Evolutionary conservation across 2,888 invertebrate species (phyloP), one percentile per base, ranked within the genome.

Genomic region (Papilio protenor): DNA sequence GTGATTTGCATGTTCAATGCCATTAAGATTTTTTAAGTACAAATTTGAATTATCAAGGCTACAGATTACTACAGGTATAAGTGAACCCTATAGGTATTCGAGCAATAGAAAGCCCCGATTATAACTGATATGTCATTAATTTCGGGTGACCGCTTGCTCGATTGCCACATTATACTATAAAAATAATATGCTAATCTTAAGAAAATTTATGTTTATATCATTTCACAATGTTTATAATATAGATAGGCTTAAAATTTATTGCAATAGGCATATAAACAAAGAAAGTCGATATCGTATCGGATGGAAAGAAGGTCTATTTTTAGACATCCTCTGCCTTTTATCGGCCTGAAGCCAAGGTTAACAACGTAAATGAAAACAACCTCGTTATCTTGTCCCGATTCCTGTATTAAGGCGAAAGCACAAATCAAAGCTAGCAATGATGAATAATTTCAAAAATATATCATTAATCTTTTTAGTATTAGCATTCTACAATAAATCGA

Each of bases 271-370:
- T 45, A 45, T 21, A 61, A 75, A 78, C 74, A 75, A 78, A 78
- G 78, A 72, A 78, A 64, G 40, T 47, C 3, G 75, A 47, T 76
- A 75, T 75, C 75, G 12, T 12, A 57, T 33, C 49, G 21, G 45
- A 33, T 47, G 47, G 73, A 69, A 33, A 73, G 72, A 66, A 66
- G 76, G 66, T 76, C 45, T 78, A 78, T 69, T 75, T 78, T 78
- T 76, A 78, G 78, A 57, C 18, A 72, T 72, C 72, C 64, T 59
- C 59, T n/a, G 23, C 73, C 76, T 73, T 75, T 75, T 78, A 76
- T 75, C 76, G 23, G 16, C 55, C 73, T 69, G n/a, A 45, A n/a
- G 55, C 64, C 78, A 78, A 78, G 78, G 78, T 78, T 76, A 76
- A 75, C 23, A 49, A 55, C 23, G 27, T 75, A 23, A 75, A 72